phyloP scores from a whole-genome alignment of 2,888 invertebrate species.

The Incurvaria masculella region DNA sequence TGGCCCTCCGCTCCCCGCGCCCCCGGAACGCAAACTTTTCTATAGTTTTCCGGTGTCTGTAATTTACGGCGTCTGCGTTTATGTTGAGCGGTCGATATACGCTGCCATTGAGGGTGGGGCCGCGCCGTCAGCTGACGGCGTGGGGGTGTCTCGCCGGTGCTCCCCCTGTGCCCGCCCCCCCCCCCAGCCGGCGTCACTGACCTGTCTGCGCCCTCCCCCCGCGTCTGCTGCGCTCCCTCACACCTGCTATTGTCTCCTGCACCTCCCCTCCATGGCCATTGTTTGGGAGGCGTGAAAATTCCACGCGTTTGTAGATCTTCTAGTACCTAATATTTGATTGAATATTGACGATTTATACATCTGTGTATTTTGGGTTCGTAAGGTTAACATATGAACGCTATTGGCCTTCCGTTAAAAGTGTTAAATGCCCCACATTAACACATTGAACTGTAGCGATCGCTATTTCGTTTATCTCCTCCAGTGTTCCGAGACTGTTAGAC shows the following conservation, averaged over 20 bases:
- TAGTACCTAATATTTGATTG: too few relatives aligned
- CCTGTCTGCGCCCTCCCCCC: slow-evolving; percentile 1
- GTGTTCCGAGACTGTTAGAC: too few relatives aligned
- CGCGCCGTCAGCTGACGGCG: slow-evolving; percentile 11
- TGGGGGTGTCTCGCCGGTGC: slow-evolving; percentile 16
- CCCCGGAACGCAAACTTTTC: not conserved
- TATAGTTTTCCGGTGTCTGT: not conserved
- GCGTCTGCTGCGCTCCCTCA: slow-evolving; percentile 3
- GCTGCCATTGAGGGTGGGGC: slow-evolving; percentile 3
- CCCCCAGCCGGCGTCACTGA: slow-evolving; percentile 9
- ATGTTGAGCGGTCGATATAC: not conserved
- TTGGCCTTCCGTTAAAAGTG: too few relatives aligned
- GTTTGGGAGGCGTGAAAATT: too few relatives aligned
- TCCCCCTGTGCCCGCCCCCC: slow-evolving; percentile 6
- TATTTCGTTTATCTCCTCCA: too few relatives aligned
- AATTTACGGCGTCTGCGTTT: not conserved
- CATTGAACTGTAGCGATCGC: too few relatives aligned
- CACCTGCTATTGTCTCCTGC: slow-evolving; percentile 4
- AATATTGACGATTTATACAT: too few relatives aligned
- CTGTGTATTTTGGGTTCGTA: too few relatives aligned
- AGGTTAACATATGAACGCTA: too few relatives aligned
- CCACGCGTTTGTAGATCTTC: too few relatives aligned
- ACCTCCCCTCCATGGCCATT: slow-evolving; percentile 1
- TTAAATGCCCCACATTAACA: too few relatives aligned
- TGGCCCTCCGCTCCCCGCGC: slow-evolving; percentile 1